phyloP scores from a whole-genome alignment of 2,888 invertebrate species.

The Xestoiulus laeticollis region DNA sequence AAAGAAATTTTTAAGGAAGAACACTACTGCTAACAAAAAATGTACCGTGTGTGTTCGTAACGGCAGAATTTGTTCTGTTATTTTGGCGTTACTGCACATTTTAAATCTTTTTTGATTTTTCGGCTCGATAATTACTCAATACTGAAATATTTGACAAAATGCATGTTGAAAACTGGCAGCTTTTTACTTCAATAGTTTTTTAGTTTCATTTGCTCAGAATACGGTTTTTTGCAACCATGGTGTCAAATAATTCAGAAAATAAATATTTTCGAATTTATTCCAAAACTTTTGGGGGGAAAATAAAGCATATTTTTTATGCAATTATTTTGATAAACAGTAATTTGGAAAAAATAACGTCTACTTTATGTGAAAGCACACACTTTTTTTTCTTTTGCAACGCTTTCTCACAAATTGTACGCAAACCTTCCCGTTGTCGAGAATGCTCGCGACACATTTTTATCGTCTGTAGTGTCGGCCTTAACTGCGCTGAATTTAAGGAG shows the following conservation, averaged over 20 bases:
- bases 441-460: conserved; percentile 87
- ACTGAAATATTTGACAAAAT: neutral
- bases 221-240: too few relatives aligned
- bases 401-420: conserved; percentile 81
- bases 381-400: conserved; percentile 73
- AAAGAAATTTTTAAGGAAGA: conserved; percentile 57
- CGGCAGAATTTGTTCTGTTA: neutral
- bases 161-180: neutral
- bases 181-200: neutral
- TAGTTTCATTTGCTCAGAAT: neutral
- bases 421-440: conserved; percentile 81
- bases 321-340: too few relatives aligned
- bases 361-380: conserved; percentile 69
- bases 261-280: neutral
- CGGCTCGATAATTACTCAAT: neutral
- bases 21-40: conserved; percentile 54
- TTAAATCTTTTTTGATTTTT: neutral
- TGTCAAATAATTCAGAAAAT: neutral
- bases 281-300: neutral
- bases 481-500: conserved; percentile 78
- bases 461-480: conserved; percentile 82
- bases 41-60: neutral
- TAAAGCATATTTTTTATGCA: too few relatives aligned
- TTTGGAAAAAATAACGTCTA: too few relatives aligned
- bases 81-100: neutral